Evolutionary conservation across 2,797 vertebrate species (phyloP).

Genomic region (Phalloptychus januarius): DNA sequence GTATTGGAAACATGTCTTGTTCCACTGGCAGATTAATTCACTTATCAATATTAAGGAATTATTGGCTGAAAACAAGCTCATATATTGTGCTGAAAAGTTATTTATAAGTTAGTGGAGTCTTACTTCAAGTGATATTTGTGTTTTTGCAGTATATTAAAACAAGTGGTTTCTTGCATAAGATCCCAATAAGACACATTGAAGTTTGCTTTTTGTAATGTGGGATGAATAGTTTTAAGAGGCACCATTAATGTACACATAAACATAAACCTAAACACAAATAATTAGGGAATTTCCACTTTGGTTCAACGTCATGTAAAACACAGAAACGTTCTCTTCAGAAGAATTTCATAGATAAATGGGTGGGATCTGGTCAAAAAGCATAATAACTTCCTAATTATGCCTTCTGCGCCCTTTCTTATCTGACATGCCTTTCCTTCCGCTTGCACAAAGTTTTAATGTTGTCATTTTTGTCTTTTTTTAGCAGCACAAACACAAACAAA

Average conservation of each 20-base stretch:
- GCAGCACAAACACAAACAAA: constrained; percentile 15
- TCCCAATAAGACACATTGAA: background rate
- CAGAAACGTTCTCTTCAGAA: background rate
- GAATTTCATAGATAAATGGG: background rate
- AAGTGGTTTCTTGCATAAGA: background rate
- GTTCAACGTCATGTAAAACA: background rate
- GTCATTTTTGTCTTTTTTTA: constrained; percentile 18
- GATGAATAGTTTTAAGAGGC: background rate
- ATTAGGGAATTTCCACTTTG: background rate
- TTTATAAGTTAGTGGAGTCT: background rate
- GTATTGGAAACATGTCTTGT: too few relatives aligned
- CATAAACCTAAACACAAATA: background rate
- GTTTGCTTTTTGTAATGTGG: background rate
- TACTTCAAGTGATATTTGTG: background rate
- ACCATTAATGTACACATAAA: background rate
- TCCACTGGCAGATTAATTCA: too few relatives aligned
- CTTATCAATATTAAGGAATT: too few relatives aligned
- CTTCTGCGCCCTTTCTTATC: constrained; percentile 49
- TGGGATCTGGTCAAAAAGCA: background rate
- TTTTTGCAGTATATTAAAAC: too few relatives aligned
- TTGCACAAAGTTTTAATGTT: constrained; percentile 9
- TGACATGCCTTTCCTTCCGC: constrained; percentile 52
- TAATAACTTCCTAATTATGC: constrained; percentile 27
- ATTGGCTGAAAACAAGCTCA: too few relatives aligned
- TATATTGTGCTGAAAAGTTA: background rate